Evolutionary conservation across 2,113 vertebrate genomes (phyloP), one percentile per base, ranked within the genome.

Genomic region (Lipophrys pholis): DNA sequence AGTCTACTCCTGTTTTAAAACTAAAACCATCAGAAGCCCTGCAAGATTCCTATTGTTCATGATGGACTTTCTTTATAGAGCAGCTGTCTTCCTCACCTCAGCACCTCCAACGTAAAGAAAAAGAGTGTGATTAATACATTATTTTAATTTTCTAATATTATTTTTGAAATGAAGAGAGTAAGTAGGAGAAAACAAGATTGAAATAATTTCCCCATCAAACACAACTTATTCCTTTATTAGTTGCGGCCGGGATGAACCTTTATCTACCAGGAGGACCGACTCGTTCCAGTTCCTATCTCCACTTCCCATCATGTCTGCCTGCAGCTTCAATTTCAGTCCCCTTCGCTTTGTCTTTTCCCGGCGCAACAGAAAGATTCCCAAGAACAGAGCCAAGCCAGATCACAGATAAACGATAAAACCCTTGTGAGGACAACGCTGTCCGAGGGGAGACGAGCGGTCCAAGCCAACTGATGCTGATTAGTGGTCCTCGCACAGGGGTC

Each of bases 381-480:
- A 83, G 66, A 68, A 61, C 7, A 0, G 46, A 79, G 78, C 80
- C 74, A 83, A 85, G 65, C 30, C 0, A 84, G 86, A 87, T 90
- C 69, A 54, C 80, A 76, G 83, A 78, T 86, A 83, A 86, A 74
- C 6, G 3, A 81, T 82, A 62, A 78, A 82, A 65, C 63, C 80
- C 80, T 75, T 76, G 51, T 64, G 74, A 84, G 73, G 65, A 82
- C 70, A 78, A 65, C 71, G 8, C 69, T 52, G 69, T 85, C 70
- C 43, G 72, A 79, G 73, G 40, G 43, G 69, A 66, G 75, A 55
- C 45, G 21, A 12, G 21, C 55, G 16, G 61, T 50, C 56, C 56
- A 43, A 62, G 73, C 70, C 67, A 84, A 56, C 76, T 69, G 55
- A 87, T 73, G 71, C 63, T 80, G 78, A 84, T 84, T 82, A 84